phyloP scores from a whole-genome alignment of 1,140 invertebrate genomes.

The Bombus confusus region DNA sequence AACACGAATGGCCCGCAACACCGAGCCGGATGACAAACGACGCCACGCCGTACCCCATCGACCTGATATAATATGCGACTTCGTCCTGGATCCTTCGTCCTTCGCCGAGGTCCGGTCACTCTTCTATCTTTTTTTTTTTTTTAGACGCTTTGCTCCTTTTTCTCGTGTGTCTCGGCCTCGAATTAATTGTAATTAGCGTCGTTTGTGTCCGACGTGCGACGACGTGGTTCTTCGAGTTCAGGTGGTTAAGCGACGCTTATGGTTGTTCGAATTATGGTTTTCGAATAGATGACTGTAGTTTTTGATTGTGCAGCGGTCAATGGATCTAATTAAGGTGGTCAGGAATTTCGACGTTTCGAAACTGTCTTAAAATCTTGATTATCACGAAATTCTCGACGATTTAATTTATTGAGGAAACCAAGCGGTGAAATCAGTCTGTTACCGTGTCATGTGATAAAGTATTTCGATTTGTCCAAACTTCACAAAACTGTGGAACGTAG shows the following conservation, averaged over 20 bases:
- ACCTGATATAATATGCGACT: slow-evolving; percentile 69
- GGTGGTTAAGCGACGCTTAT: neutral
- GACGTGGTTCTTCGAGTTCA: too few relatives aligned
- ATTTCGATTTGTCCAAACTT: too few relatives aligned
- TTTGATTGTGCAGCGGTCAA: neutral
- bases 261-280: neutral
- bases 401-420: too few relatives aligned
- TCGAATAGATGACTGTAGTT: neutral
- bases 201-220: slow-evolving; percentile 16
- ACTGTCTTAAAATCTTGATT: too few relatives aligned
- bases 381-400: too few relatives aligned
- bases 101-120: slow-evolving; percentile 1
- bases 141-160: neutral
- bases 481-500: too few relatives aligned
- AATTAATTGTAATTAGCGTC: slow-evolving; percentile 52
- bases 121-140: neutral
- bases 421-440: too few relatives aligned
- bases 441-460: too few relatives aligned
- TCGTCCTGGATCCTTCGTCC: slow-evolving; percentile 56
- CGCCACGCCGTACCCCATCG: slow-evolving; percentile 60
- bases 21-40: slow-evolving; percentile 74
- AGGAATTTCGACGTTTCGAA: neutral
- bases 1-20: slow-evolving; percentile 67
- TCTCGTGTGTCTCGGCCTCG: slow-evolving; percentile 1
- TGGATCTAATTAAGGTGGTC: neutral